These are phyloP conservation scores for Stictocephala bisonia DNA, from an alignment of 2,888 invertebrate genomes.

Conservation along the genomic window DNA sequence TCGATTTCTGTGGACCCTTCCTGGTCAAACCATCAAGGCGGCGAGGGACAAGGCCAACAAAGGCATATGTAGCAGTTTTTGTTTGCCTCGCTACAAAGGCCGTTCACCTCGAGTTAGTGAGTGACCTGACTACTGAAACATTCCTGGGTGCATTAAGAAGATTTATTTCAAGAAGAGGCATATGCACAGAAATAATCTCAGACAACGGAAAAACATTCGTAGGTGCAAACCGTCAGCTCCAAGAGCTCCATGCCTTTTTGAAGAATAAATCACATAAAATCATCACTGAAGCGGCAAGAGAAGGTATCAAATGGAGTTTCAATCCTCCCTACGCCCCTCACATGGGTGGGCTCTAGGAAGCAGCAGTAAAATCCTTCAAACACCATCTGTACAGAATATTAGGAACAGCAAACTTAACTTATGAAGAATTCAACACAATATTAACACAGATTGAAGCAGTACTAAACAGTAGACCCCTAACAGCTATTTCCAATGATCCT, in stretches of 20 bases:
- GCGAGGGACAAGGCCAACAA: slow-evolving; percentile 18
- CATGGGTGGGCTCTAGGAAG: slow-evolving; percentile 49
- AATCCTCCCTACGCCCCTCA: slow-evolving; percentile 43
- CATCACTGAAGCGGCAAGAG: slow-evolving; percentile 50
- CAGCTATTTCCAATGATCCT: slow-evolving; percentile 53
- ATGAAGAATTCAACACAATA: slow-evolving; percentile 52
- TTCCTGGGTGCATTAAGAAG: slow-evolving; percentile 60
- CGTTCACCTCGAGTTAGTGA: slow-evolving; percentile 61
- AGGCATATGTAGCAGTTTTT: slow-evolving; percentile 58
- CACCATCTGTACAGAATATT: slow-evolving; percentile 44
- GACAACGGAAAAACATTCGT: slow-evolving; percentile 62
- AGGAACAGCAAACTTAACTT: slow-evolving; percentile 23
- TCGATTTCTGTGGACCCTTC: slow-evolving; percentile 56
- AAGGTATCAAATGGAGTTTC: slow-evolving; percentile 53
- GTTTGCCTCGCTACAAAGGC: slow-evolving; percentile 61
- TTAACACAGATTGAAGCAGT: slow-evolving; percentile 56
- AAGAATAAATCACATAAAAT: slow-evolving; percentile 38
- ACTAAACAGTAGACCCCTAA: slow-evolving; percentile 57
- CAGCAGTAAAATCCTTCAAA: slow-evolving; percentile 44
- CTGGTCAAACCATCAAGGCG: slow-evolving; percentile 19
- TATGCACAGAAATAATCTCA: slow-evolving; percentile 56
- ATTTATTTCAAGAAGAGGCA: slow-evolving; percentile 60
- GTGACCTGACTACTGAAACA: slow-evolving; percentile 58
- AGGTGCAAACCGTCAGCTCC: slow-evolving; percentile 57
- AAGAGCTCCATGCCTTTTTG: slow-evolving; percentile 3